These are phyloP conservation scores for Meta bourneti DNA, from an alignment of 2,888 invertebrate species.

Conservation along the genomic window DNA sequence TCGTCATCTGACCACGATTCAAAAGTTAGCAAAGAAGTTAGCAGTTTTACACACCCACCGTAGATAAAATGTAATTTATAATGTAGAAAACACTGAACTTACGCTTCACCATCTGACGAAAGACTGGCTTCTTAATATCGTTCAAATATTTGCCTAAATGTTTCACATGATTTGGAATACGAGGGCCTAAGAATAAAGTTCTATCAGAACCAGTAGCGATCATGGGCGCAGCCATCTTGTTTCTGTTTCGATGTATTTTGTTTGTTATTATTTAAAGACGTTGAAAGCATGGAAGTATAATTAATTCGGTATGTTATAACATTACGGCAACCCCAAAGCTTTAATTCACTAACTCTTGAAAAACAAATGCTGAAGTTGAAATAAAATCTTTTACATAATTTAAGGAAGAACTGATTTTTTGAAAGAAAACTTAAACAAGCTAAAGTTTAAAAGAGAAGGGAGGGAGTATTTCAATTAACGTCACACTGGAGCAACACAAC, in stretches of 20 bases:
- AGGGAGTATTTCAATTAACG: background rate
- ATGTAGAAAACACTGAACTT: constrained; percentile 3
- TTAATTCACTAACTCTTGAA: no score
- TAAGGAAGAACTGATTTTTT: no score
- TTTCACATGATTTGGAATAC: constrained; percentile 67
- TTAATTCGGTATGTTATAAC: background rate
- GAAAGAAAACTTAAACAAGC: no score
- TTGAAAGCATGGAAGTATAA: background rate
- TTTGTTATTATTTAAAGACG: background rate
- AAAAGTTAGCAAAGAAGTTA: no score
- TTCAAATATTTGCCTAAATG: constrained; percentile 41
- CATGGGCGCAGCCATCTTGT: constrained; percentile 24
- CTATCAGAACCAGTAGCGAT: constrained; percentile 23
- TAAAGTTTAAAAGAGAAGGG: no score
- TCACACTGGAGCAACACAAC: background rate
- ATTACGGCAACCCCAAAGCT: background rate
- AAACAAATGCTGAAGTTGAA: no score
- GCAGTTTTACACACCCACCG: background rate
- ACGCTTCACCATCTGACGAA: constrained; percentile 69
- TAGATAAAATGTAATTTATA: background rate
- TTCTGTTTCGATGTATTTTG: background rate
- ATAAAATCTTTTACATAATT: no score
- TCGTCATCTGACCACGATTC: no score
- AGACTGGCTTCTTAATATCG: constrained; percentile 55
- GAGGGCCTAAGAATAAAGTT: constrained; percentile 69